Evolutionary conservation across 2,797 vertebrate genomes (phyloP).

Genomic region (Gymnoscopelus microlampas): DNA sequence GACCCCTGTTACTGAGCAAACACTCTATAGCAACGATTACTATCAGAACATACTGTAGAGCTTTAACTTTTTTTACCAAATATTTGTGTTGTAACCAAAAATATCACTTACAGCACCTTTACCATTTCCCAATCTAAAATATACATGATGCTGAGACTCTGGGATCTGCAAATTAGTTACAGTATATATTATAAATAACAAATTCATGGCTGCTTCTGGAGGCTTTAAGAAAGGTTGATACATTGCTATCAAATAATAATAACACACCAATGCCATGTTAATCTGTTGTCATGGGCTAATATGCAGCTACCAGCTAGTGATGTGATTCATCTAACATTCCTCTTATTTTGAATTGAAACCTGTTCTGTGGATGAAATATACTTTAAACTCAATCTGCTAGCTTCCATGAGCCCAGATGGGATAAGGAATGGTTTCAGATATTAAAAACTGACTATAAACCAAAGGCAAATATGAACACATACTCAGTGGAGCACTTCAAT

Average conservation of each 20-base stretch:
- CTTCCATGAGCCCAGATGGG: slow-evolving; percentile 36
- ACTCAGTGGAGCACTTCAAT: no score
- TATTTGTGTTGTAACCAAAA: no score
- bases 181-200: neutral
- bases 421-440: slow-evolving; percentile 34
- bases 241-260: slow-evolving; percentile 5
- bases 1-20: no score
- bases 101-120: slow-evolving; percentile 16
- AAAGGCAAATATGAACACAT: slow-evolving; percentile 54
- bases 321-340: no score
- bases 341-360: no score
- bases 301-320: no score
- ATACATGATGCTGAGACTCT: slow-evolving; percentile 49
- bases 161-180: slow-evolving; percentile 46
- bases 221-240: slow-evolving; percentile 32
- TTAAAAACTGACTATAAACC: slow-evolving; percentile 69
- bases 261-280: no score
- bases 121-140: slow-evolving; percentile 11
- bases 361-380: slow-evolving; percentile 45
- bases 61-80: no score
- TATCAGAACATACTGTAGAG: no score
- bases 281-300: no score
- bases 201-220: slow-evolving; percentile 26
- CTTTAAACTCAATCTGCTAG: slow-evolving; percentile 42
- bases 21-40: no score